phyloP scores from a whole-genome alignment of 2,113 vertebrate species.

The Rana temporaria region DNA sequence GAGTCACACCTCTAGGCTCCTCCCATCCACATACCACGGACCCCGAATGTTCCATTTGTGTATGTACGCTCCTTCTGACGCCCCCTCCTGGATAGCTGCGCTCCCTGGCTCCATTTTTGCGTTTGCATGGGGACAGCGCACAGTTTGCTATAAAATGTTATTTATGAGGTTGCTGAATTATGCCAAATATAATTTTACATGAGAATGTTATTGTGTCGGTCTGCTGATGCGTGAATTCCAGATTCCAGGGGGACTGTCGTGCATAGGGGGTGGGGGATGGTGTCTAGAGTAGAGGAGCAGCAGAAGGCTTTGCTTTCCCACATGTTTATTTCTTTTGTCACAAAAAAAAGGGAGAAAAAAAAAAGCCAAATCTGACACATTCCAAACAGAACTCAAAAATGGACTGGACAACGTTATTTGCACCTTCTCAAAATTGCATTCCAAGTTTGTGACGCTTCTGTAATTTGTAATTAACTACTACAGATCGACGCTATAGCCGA shows the following conservation, averaged over 20 bases:
- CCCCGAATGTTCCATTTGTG: not conserved
- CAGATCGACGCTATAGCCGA: too few relatives aligned
- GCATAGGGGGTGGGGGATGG: not conserved
- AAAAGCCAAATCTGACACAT: too few relatives aligned
- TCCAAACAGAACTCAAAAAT: too few relatives aligned
- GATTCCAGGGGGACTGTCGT: too few relatives aligned
- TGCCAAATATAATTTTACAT: slow-evolving; percentile 52
- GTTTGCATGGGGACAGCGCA: slow-evolving; percentile 4
- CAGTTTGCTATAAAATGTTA: not conserved
- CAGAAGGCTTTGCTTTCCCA: too few relatives aligned
- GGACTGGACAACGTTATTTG: too few relatives aligned
- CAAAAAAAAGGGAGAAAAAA: too few relatives aligned
- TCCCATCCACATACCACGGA: not conserved
- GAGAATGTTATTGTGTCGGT: not conserved
- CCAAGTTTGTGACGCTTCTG: too few relatives aligned
- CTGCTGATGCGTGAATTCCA: not conserved
- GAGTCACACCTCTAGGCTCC: not conserved
- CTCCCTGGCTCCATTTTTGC: slow-evolving; percentile 27
- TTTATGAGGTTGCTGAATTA: slow-evolving; percentile 18
- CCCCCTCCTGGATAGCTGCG: not conserved
- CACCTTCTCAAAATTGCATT: too few relatives aligned
- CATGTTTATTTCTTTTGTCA: too few relatives aligned
- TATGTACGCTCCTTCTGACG: not conserved
- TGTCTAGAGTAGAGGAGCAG: not conserved
- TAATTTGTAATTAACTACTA: too few relatives aligned